Conservation (phyloP, 2,888 invertebrate genomes). For the Rosalia funebris region DNA sequence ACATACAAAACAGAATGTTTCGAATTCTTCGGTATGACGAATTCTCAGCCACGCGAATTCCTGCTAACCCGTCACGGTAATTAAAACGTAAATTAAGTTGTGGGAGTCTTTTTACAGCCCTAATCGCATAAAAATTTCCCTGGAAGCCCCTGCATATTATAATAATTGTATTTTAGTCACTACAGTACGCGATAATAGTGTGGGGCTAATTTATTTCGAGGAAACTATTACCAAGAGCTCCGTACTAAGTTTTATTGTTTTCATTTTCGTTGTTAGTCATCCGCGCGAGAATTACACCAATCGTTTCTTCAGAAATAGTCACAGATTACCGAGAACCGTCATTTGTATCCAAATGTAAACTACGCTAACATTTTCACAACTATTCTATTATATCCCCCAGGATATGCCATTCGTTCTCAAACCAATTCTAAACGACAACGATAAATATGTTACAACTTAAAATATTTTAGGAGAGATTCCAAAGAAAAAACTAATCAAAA, state of each 20-base stretch:
- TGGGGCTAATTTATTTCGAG: neutral
- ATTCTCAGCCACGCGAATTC: neutral
- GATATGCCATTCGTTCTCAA: too few relatives aligned
- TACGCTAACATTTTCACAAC: too few relatives aligned
- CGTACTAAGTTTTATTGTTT: neutral
- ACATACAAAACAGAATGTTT: neutral
- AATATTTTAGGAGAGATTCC: too few relatives aligned
- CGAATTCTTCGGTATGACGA: constrained; percentile 4
- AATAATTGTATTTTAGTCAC: neutral
- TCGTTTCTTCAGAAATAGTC: too few relatives aligned
- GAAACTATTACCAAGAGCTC: neutral
- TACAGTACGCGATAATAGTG: neutral
- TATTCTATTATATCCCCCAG: too few relatives aligned
- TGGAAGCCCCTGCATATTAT: neutral
- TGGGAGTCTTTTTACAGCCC: neutral
- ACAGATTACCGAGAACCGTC: neutral
- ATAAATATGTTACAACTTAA: too few relatives aligned
- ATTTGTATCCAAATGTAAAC: too few relatives aligned
- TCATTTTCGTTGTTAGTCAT: neutral
- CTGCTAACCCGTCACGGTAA: neutral
- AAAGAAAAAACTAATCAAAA: too few relatives aligned
- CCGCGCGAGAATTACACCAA: too few relatives aligned
- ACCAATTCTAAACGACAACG: too few relatives aligned
- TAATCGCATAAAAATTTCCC: neutral
- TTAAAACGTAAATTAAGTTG: neutral